Conservation (phyloP, 2,888 invertebrate species). For the Thereva unica region DNA sequence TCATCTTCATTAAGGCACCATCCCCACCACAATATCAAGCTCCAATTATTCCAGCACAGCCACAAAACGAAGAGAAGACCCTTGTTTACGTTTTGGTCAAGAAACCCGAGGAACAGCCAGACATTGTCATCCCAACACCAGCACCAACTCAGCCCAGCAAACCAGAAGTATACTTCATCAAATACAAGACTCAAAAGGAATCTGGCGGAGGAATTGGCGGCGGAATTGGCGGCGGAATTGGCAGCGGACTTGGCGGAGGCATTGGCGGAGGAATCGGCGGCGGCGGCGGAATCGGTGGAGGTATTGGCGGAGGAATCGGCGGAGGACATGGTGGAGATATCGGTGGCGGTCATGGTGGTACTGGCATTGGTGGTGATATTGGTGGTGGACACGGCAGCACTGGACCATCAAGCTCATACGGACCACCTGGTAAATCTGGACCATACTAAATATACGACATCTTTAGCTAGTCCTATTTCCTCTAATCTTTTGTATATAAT, state of each 20-base stretch:
- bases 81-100: slow-evolving; percentile 87
- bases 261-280: slow-evolving; percentile 40
- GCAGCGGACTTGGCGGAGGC: slow-evolving; percentile 43
- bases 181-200: slow-evolving; percentile 60
- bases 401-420: slow-evolving; percentile 63
- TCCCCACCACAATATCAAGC: slow-evolving; percentile 81
- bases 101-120: slow-evolving; percentile 83
- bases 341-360: slow-evolving; percentile 47
- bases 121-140: slow-evolving; percentile 76
- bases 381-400: slow-evolving; percentile 51
- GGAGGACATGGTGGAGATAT: slow-evolving; percentile 52
- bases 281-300: slow-evolving; percentile 43
- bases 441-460: slow-evolving; percentile 60
- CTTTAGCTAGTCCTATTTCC: slow-evolving; percentile 45
- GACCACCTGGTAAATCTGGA: slow-evolving; percentile 72
- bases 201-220: slow-evolving; percentile 20
- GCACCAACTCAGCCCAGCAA: slow-evolving; percentile 84
- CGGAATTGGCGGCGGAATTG: slow-evolving; percentile 41
- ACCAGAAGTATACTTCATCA: slow-evolving; percentile 86
- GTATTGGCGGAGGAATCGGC: slow-evolving; percentile 50
- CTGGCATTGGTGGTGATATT: slow-evolving; percentile 44
- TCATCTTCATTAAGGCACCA: slow-evolving; percentile 91
- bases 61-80: slow-evolving; percentile 86
- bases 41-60: slow-evolving; percentile 78
- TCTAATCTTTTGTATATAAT: slow-evolving; percentile 46